A percentile compares a stretch with the other conserved stretches of the same genome.
phyloP scores from a whole-genome alignment of 2,113 vertebrate species.

The Atlantisia rogersi region DNA sequence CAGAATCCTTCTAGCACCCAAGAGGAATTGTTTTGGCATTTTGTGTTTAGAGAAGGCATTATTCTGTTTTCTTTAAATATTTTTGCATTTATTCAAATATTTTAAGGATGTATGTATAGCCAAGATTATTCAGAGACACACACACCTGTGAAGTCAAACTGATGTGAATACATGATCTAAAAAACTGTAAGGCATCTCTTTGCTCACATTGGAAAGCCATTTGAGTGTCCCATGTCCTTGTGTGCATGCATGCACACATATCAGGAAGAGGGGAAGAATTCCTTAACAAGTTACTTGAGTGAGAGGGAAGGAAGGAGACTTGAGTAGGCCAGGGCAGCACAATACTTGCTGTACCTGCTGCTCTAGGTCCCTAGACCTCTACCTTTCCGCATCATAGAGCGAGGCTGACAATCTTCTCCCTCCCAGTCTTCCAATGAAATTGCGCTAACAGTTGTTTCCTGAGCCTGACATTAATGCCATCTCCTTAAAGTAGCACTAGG shows the following conservation, averaged over 20 bases:
- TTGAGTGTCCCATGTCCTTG: rapidly evolving
- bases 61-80: background rate
- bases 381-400: background rate
- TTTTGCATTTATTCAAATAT: background rate
- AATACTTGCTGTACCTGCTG: background rate
- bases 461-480: background rate
- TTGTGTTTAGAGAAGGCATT: background rate
- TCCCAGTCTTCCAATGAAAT: background rate
- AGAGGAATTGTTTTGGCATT: background rate
- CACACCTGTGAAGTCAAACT: background rate
- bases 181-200: background rate
- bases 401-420: background rate
- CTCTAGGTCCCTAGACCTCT: background rate
- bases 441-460: background rate
- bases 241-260: too few species aligned
- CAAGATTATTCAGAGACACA: background rate
- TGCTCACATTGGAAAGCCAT: background rate
- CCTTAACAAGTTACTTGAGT: background rate
- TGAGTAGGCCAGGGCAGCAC: rapidly evolving
- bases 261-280: background rate
- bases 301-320: background rate
- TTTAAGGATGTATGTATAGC: background rate
- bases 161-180: background rate
- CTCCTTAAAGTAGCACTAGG: background rate
- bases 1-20: background rate